phyloP scores from a whole-genome alignment of 2,888 invertebrate genomes.

The Hipparchia sbordonii region DNA sequence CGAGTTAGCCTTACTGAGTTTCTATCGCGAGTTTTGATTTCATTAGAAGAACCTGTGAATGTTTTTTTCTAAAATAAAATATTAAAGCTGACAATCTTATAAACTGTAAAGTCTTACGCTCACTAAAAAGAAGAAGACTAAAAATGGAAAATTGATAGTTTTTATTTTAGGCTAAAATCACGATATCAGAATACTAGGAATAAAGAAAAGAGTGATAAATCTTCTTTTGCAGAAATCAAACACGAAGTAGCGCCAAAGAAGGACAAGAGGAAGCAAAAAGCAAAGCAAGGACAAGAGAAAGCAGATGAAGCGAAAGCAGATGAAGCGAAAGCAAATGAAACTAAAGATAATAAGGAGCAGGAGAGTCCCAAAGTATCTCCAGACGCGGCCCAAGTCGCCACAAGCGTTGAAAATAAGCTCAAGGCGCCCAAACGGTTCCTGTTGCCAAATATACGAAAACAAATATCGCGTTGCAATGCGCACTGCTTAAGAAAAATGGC shows the following conservation, averaged over 20 bases:
- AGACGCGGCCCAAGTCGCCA: slow-evolving; percentile 40
- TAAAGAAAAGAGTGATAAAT: neutral
- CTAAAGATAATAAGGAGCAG: slow-evolving; percentile 38
- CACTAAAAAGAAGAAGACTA: too few species aligned
- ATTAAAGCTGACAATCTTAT: too few species aligned
- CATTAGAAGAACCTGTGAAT: too few species aligned
- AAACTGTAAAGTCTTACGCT: too few species aligned
- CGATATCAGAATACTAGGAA: too few species aligned
- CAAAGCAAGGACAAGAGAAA: slow-evolving; percentile 45
- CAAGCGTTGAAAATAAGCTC: slow-evolving; percentile 37
- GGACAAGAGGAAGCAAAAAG: slow-evolving; percentile 40
- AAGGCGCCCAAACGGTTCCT: slow-evolving; percentile 56
- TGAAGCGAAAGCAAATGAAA: slow-evolving; percentile 33
- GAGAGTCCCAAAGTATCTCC: slow-evolving; percentile 26
- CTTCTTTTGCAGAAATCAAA: slow-evolving; percentile 46
- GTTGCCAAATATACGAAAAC: slow-evolving; percentile 52
- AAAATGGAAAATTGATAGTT: too few species aligned
- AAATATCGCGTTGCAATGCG: slow-evolving; percentile 43
- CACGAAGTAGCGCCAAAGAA: slow-evolving; percentile 41
- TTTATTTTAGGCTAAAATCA: too few species aligned
- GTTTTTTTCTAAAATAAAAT: too few species aligned
- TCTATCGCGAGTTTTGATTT: too few species aligned
- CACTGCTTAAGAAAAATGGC: slow-evolving; percentile 49
- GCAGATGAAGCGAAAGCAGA: neutral
- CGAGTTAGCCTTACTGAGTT: too few species aligned